phyloP scores from a whole-genome alignment of 2,888 invertebrate genomes.

The Epiblema foenella region DNA sequence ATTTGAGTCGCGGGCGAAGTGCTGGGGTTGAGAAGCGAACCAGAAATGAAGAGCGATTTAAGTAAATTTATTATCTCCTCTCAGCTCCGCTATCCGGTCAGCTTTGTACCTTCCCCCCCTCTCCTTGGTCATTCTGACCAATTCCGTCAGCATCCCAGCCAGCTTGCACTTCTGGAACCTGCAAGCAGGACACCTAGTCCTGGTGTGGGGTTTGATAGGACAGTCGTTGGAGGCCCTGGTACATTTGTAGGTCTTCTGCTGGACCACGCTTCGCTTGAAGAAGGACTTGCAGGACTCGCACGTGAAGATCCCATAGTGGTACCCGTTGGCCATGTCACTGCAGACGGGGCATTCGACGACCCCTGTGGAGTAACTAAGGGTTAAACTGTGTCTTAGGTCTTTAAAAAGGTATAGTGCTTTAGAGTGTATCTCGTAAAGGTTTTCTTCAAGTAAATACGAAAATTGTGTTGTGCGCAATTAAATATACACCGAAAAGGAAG shows the following conservation, averaged over 20 bases:
- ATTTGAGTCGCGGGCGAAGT: no score
- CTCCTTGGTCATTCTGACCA: slow-evolving; percentile 48
- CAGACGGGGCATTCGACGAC: slow-evolving; percentile 57
- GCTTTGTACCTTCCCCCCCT: slow-evolving; percentile 43
- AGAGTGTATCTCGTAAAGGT: background rate
- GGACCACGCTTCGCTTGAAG: slow-evolving; percentile 58
- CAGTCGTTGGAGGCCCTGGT: slow-evolving; percentile 43
- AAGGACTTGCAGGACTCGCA: slow-evolving; percentile 67
- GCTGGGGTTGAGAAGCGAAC: no score
- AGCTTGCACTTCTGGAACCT: slow-evolving; percentile 58
- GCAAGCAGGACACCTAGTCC: slow-evolving; percentile 55
- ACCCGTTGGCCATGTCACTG: slow-evolving; percentile 55
- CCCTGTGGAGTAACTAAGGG: background rate
- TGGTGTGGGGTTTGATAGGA: slow-evolving; percentile 36
- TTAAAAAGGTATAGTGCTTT: background rate
- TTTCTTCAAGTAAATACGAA: background rate
- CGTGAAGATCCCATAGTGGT: slow-evolving; percentile 60
- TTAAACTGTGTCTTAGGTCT: background rate
- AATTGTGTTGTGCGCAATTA: background rate
- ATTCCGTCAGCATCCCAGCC: slow-evolving; percentile 56
- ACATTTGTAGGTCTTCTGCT: slow-evolving; percentile 49
- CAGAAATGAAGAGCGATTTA: background rate
- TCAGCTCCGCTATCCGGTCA: background rate
- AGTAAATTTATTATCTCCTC: background rate
- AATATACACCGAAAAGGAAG: background rate